phyloP scores from a whole-genome alignment of 2,113 vertebrate species.

The Psilopsiagon aymara region DNA sequence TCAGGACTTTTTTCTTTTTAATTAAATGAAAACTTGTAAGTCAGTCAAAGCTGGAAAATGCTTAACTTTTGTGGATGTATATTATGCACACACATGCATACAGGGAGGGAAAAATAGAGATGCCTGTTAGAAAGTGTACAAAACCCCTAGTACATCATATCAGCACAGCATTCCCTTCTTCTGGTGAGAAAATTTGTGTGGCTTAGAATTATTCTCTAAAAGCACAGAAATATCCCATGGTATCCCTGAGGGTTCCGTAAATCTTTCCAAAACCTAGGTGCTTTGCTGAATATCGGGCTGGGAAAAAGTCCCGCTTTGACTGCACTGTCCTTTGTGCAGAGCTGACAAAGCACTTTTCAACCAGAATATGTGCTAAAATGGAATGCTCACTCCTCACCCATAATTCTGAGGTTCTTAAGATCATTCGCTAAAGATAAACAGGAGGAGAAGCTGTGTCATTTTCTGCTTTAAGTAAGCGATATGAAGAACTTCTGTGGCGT shows the following conservation, averaged over 20 bases:
- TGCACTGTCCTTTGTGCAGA: neutral
- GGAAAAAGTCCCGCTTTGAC: neutral
- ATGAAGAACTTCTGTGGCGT: neutral
- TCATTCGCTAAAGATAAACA: neutral
- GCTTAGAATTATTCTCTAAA: neutral
- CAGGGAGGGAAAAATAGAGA: neutral
- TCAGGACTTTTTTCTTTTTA: constrained; percentile 10
- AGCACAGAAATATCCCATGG: neutral
- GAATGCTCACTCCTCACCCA: neutral
- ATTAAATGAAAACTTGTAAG: constrained; percentile 53
- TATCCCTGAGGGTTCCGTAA: neutral
- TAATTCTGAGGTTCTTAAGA: neutral
- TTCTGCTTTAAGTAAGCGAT: neutral
- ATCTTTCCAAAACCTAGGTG: neutral
- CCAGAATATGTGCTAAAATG: neutral
- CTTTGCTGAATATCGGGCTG: neutral
- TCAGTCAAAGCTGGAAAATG: constrained; percentile 32
- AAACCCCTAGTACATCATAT: neutral
- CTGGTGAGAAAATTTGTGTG: neutral
- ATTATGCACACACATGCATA: neutral
- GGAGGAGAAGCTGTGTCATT: neutral
- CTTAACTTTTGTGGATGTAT: neutral
- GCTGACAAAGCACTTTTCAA: neutral
- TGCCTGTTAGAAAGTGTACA: neutral
- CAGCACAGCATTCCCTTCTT: neutral